Percentiles rank a stretch among this genome's conserved stretches.
phyloP scores from a whole-genome alignment of 2,888 invertebrate species.

The Aspidiotus destructor region DNA sequence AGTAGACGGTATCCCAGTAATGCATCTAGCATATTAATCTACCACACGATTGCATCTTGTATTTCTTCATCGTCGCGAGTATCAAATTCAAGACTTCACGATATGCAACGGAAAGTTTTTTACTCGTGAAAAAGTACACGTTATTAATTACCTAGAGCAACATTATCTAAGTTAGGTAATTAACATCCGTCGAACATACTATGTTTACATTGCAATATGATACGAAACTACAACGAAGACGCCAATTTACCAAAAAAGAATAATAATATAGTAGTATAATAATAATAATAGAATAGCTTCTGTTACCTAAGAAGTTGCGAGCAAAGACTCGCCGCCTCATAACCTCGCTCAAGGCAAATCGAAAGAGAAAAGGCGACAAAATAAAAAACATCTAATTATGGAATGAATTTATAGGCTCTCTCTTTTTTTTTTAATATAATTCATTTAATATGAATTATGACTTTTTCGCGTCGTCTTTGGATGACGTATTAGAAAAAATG shows the following conservation, averaged over 20 bases:
- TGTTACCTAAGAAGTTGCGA: background rate
- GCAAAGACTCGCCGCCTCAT: background rate
- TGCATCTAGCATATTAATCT: too few relatives aligned
- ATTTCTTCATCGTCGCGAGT: too few relatives aligned
- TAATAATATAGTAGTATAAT: background rate
- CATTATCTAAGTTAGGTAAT: constrained; percentile 25
- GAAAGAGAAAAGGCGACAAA: background rate
- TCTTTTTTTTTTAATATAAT: constrained; percentile 11
- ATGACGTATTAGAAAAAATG: too few relatives aligned
- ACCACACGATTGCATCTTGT: too few relatives aligned
- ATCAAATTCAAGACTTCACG: too few relatives aligned
- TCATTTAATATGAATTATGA: constrained; percentile 29
- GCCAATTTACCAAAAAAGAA: constrained; percentile 6
- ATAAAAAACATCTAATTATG: constrained; percentile 18
- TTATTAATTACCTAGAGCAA: constrained; percentile 28
- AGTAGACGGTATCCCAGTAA: too few relatives aligned
- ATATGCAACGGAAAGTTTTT: too few relatives aligned
- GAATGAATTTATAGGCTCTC: constrained; percentile 24
- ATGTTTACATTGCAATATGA: constrained; percentile 30
- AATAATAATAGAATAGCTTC: background rate
- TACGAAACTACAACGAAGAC: background rate
- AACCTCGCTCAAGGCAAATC: too few relatives aligned
- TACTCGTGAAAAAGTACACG: background rate
- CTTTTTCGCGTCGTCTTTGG: constrained; percentile 13
- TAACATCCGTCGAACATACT: constrained; percentile 24